Conservation (phyloP, 1,140 invertebrate species). For the Bombus difficillimus region DNA sequence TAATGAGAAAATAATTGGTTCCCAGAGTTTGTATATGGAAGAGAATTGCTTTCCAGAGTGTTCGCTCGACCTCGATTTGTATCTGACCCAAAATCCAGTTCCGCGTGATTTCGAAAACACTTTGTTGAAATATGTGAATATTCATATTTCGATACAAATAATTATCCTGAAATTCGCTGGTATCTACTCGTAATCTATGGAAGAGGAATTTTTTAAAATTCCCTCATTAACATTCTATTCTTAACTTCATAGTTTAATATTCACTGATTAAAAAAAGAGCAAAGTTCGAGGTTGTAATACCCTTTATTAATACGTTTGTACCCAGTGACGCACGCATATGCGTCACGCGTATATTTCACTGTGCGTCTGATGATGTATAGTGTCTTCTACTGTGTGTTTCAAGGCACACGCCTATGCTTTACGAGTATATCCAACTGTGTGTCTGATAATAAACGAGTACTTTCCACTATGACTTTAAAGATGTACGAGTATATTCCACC, state of each 20-base stretch:
- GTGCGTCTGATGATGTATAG: neutral
- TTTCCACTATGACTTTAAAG: neutral
- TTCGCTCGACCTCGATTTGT: neutral
- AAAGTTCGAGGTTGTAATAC: no score
- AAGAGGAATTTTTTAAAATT: neutral
- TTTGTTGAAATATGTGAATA: neutral
- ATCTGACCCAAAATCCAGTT: neutral
- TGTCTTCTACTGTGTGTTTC: no score
- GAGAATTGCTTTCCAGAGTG: neutral
- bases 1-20: slow-evolving; percentile 30
- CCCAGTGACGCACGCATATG: no score
- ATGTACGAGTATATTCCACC: neutral
- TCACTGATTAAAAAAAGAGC: no score
- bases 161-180: neutral
- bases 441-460: neutral
- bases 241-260: no score
- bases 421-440: neutral
- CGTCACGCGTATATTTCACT: neutral
- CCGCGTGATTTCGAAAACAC: neutral
- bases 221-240: neutral
- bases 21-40: neutral
- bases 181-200: neutral
- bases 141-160: neutral
- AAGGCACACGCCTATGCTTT: no score
- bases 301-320: no score